Percentiles rank a stretch among this genome's conserved stretches.
Evolutionary conservation across 2,113 vertebrate species (phyloP).

Genomic region (Donacobius atricapilla): DNA sequence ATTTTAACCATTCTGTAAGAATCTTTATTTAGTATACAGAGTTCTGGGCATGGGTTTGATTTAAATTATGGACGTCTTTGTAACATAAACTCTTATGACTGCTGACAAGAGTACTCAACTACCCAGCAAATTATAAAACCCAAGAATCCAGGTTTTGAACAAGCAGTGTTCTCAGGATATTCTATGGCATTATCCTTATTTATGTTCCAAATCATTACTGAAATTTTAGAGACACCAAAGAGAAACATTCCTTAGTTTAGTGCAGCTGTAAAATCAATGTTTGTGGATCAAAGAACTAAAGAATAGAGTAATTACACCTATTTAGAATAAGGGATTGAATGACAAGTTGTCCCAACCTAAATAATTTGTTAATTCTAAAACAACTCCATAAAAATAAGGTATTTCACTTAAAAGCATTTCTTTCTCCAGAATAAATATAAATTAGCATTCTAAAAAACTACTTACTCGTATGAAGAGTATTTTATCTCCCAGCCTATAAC

Average conservation of each 20-base stretch:
- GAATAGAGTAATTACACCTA: not conserved
- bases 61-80: not conserved
- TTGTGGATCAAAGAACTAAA: not conserved
- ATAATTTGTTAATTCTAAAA: not conserved
- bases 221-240: not conserved
- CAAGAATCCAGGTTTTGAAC: not conserved
- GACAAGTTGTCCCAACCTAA: not conserved
- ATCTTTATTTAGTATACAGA: not conserved
- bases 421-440: not conserved
- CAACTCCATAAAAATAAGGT: not conserved
- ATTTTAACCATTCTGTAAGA: not conserved
- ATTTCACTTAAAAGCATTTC: not conserved
- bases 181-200: not conserved
- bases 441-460: not conserved
- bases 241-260: not conserved
- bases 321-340: not conserved
- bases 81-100: not conserved
- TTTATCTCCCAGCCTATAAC: constrained; percentile 94
- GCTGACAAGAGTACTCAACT: not conserved
- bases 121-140: not conserved
- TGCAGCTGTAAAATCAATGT: not conserved
- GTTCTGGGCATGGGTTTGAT: not conserved
- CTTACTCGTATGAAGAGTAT: constrained; percentile 97
- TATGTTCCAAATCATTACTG: not conserved
- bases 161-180: not conserved